These are phyloP conservation scores for Odontamblyopus rebecca DNA, from an alignment of 2,797 vertebrate genomes.

Conservation along the genomic window DNA sequence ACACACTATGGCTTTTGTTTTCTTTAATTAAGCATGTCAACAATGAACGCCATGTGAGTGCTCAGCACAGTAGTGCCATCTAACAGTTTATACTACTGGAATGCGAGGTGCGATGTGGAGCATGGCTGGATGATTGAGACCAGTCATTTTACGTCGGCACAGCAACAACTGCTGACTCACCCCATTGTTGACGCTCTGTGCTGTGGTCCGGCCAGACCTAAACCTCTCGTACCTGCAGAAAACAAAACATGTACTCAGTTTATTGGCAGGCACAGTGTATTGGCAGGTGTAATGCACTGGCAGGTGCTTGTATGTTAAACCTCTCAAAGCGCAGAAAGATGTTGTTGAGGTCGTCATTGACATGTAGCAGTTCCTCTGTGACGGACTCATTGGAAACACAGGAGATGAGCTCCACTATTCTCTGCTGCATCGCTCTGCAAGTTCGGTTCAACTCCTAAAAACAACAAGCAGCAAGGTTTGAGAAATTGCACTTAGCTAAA, in stretches of 20 bases:
- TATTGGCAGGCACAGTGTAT: background rate
- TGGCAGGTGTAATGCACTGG: background rate
- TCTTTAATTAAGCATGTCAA: constrained; percentile 30
- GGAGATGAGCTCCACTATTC: constrained; percentile 93
- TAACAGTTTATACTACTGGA: constrained; percentile 23
- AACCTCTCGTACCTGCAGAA: constrained; percentile 90
- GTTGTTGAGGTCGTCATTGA: constrained; percentile 96
- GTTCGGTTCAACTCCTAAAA: constrained; percentile 90
- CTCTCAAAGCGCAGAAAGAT: constrained; percentile 94
- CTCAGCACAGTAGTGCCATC: constrained; percentile 20
- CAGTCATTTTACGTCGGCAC: constrained; percentile 8
- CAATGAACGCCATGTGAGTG: constrained; percentile 5
- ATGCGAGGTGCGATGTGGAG: constrained; percentile 11
- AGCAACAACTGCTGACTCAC: constrained; percentile 80
- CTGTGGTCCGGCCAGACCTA: constrained; percentile 84
- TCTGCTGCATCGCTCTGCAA: constrained; percentile 93
- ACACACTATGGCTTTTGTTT: constrained; percentile 16
- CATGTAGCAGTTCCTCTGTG: constrained; percentile 91
- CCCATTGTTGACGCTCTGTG: constrained; percentile 90
- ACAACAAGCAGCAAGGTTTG: background rate
- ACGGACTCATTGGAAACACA: constrained; percentile 92
- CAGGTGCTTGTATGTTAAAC: constrained; percentile 51
- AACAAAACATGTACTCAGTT: background rate
- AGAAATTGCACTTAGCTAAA: too few relatives aligned
- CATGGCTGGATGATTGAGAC: background rate